phyloP scores from a whole-genome alignment of 2,113 vertebrate species.

The Ammodytes dubius region DNA sequence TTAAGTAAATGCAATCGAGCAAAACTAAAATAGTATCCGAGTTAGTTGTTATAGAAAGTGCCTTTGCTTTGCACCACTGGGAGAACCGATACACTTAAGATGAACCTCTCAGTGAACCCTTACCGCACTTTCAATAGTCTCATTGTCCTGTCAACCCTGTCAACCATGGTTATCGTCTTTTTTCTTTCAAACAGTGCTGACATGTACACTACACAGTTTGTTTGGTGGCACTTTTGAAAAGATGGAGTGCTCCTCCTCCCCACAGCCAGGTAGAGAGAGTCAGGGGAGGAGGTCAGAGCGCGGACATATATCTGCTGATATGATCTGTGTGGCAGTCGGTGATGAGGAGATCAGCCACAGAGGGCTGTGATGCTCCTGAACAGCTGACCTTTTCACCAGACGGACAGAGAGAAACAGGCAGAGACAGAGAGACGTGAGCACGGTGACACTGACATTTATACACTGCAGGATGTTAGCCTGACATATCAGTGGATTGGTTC shows the following conservation, averaged over 20 bases:
- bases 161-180: not conserved
- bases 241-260: constrained; percentile 29
- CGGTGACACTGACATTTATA: constrained; percentile 51
- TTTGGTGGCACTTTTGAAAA: not conserved
- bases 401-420: not conserved
- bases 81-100: not conserved
- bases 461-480: constrained; percentile 19
- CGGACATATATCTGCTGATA: constrained; percentile 22
- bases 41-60: not conserved
- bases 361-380: constrained; percentile 51
- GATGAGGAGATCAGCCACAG: constrained; percentile 54
- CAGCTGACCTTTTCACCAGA: constrained; percentile 59
- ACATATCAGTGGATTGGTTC: constrained; percentile 12
- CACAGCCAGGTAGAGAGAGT: not conserved
- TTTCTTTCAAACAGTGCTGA: not conserved
- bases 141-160: not conserved
- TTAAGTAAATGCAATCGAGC: no score
- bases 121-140: not conserved
- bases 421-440: constrained; percentile 19
- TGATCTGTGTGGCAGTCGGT: constrained; percentile 38
- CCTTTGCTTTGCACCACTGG: not conserved
- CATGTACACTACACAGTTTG: not conserved
- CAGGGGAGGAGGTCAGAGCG: constrained; percentile 34
- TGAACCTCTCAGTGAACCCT: not conserved
- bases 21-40: not conserved